A percentile compares a stretch with the other conserved stretches of the same genome.
Evolutionary conservation across 1,140 invertebrate genomes (phyloP).

Genomic region (Brachionus rotundiformis): DNA sequence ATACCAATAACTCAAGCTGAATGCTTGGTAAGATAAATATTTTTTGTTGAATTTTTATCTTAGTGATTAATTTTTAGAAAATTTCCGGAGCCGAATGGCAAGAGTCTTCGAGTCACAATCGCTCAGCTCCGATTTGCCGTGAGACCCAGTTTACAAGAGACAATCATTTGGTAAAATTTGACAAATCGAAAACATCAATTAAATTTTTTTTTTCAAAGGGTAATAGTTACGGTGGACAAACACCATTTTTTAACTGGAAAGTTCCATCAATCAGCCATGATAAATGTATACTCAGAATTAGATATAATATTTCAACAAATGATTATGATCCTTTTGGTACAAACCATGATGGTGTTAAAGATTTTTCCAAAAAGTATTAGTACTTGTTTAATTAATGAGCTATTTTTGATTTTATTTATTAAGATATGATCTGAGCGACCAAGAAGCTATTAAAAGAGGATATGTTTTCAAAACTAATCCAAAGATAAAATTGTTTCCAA

Average conservation of each 20-base stretch:
- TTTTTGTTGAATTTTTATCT: constrained; percentile 54
- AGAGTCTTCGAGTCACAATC: constrained; percentile 58
- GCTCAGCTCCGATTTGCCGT: constrained; percentile 58
- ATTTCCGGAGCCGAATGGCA: constrained; percentile 57
- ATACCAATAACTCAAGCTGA: constrained; percentile 60
- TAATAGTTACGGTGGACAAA: constrained; percentile 59
- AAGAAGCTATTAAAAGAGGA: constrained; percentile 56
- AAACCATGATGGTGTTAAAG: constrained; percentile 53
- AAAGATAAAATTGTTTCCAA: constrained; percentile 59
- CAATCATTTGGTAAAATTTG: constrained; percentile 59
- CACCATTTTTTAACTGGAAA: constrained; percentile 62
- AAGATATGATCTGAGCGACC: not conserved
- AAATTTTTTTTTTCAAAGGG: constrained; percentile 50
- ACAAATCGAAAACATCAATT: not conserved
- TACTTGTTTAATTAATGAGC: constrained; percentile 52
- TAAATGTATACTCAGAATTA: constrained; percentile 61
- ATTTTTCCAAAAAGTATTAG: not conserved
- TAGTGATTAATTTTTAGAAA: constrained; percentile 30
- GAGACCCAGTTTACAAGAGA: constrained; percentile 61
- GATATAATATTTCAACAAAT: constrained; percentile 63
- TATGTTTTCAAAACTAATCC: constrained; percentile 62
- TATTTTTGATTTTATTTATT: constrained; percentile 3
- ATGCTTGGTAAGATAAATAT: constrained; percentile 60
- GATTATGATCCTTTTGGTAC: constrained; percentile 59
- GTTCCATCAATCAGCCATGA: constrained; percentile 58